phyloP scores from a whole-genome alignment of 2,797 vertebrate genomes.

The Rhynchonycteris naso region DNA sequence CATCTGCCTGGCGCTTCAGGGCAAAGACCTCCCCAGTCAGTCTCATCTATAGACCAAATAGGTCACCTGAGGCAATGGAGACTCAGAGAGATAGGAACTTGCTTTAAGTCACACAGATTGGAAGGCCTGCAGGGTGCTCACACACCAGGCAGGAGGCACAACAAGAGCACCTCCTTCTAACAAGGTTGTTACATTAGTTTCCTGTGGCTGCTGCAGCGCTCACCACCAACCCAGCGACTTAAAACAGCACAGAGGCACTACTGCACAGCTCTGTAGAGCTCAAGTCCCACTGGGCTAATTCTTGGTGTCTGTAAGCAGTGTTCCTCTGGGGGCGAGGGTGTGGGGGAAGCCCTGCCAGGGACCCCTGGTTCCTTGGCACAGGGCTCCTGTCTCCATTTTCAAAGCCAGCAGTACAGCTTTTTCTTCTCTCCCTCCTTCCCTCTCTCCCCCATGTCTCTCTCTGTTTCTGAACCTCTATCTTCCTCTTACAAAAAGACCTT shows the following conservation, averaged over 20 bases:
- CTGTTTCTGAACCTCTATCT: background rate
- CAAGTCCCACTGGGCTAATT: background rate
- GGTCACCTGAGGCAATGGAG: background rate
- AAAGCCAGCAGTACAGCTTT: background rate
- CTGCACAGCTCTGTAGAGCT: background rate
- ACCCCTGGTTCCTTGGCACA: background rate
- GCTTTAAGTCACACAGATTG: background rate
- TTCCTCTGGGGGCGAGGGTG: background rate
- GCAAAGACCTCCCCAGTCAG: background rate
- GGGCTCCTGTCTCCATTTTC: too few relatives aligned
- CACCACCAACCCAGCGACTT: too few relatives aligned
- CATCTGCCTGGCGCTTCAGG: rapidly evolving
- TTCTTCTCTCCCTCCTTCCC: background rate
- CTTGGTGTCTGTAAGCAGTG: background rate
- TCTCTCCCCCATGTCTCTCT: background rate
- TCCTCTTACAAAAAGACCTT: background rate
- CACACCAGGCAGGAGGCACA: rapidly evolving
- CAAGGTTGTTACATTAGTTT: rapidly evolving
- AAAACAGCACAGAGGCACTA: too few relatives aligned
- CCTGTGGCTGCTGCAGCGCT: background rate
- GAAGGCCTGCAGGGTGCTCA: background rate
- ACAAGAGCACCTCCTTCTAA: background rate
- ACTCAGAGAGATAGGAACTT: background rate
- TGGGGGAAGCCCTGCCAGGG: too few relatives aligned
- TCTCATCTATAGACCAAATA: rapidly evolving